Base-by-base conservation (phyloP, 2,797 vertebrate genomes). In the Danionella dracula region DNA sequence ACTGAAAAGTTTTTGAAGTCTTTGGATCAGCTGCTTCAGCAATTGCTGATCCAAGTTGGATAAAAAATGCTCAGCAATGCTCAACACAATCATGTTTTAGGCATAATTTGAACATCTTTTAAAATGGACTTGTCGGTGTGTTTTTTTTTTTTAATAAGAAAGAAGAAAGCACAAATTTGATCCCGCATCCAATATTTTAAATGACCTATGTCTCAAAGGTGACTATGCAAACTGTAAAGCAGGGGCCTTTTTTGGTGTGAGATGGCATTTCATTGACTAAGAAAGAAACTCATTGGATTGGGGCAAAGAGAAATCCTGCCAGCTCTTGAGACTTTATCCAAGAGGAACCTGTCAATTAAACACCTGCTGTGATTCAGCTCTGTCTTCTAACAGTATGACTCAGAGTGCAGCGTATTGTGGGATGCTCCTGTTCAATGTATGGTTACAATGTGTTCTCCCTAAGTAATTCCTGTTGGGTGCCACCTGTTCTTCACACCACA, bases 311-410 rank as follows among this genome's bases (percentile, higher is more conserved):
- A 70, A 37, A 32, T 19, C 9, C 57, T 53, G 40, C 38, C 29
- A 50, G 48, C 59, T 58, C 48, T 17, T 38, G 68, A 53, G 61
- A 64, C 45, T n/a, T 58, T 74, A 58, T 54, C 35, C 15, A 65
- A 57, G 62, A 81, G 73, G 75, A 81, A 75, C 68, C 58, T 48
- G 75, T 82, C 81, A 84, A 85, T 75, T 78, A 68, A 60, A 83
- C 86, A 87, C 85, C 87, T 88, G 87, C 81, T 84, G 79, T 78
- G 79, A 67, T 83, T 85, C 79, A 81, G 84, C 77, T 81, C 76
- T 55, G 70, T 63, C 13, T 76, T 77, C 79, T 77, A 68, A 69
- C 82, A 79, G 78, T 77, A 82, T 78, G 76, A 83, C 73, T 79
- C 80, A 79, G 75, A 78, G 54, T 68, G 70, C 77, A 82, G 86